These are phyloP conservation scores for Chymomyza procnemis DNA, from an alignment of 2,888 invertebrate genomes.

Conservation along the genomic window DNA sequence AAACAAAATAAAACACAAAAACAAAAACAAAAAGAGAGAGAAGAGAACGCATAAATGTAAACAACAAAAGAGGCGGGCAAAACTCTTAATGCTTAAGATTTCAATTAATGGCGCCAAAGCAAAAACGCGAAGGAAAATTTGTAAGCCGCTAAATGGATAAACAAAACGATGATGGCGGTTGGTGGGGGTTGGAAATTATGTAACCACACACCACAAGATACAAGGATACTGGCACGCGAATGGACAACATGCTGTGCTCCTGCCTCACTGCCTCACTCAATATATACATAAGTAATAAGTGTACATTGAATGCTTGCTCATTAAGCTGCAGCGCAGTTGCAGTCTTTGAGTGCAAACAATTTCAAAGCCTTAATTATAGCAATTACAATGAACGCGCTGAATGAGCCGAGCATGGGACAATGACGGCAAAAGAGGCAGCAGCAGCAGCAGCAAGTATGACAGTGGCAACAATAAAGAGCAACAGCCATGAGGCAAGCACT, in stretches of 20 bases:
- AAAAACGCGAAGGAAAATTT: constrained; percentile 15
- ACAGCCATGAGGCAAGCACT: background rate
- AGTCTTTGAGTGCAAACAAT: constrained; percentile 8
- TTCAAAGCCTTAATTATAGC: constrained; percentile 56
- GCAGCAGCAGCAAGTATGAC: constrained; percentile 14
- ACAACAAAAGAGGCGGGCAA: constrained; percentile 13
- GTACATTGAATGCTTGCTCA: constrained; percentile 61
- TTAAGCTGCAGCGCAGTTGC: constrained; percentile 54
- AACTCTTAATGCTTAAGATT: constrained; percentile 62
- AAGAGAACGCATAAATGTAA: constrained; percentile 38
- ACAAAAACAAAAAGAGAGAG: constrained; percentile 45
- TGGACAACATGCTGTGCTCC: constrained; percentile 12
- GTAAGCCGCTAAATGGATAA: constrained; percentile 62
- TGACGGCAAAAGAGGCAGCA: background rate
- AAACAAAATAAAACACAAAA: background rate
- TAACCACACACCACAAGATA: background rate
- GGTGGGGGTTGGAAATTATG: constrained; percentile 4
- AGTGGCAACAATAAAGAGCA: constrained; percentile 19
- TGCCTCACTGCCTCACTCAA: constrained; percentile 4
- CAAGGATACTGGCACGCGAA: background rate
- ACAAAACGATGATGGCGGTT: constrained; percentile 31
- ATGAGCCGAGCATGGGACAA: background rate
- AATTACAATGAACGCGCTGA: constrained; percentile 57
- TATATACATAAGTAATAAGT: background rate
- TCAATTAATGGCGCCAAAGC: constrained; percentile 51